Base-by-base conservation (phyloP, 1,140 invertebrate genomes). In the Heliconius melpomene region DNA sequence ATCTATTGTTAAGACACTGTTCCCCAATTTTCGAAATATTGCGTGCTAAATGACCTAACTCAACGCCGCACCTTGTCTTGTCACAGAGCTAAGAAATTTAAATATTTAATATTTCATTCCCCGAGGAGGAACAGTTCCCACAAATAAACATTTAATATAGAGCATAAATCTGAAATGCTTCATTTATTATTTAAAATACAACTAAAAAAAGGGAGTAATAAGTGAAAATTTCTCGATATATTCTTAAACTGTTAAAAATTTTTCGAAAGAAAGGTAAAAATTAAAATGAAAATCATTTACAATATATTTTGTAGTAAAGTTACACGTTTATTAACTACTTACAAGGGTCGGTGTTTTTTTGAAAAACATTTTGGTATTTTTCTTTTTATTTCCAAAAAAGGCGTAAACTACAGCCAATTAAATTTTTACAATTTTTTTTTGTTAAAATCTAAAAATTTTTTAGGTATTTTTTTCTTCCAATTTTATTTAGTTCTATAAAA, bases 321-420 rank as follows among this genome's bases (percentile, higher is more conserved):
- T 92, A 90, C 88, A 90, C 84, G 86, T 91, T 90, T 92, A 90
- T 87, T 91, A 79, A 74, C 90, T 93, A 91, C 91, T 89, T 91
- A 91, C 91, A 90, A 86, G 87, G 88, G 87, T 87, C 85, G 79
- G 84, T 87, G 83, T 85, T 87, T 88, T 84, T 79, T 85, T 76
- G 75, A 84, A 87, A 85, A 87, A 84, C 80, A 80, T 76, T 76
- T 29, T 66, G 66, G 57, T 46, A 46, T 71, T 81, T 72, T 78
- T 76, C 82, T 11, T 13, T 57, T 29, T 26, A 26, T 66, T 66
- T 23, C 60, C 60, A 66, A 88, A 91, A 90, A 88, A 86, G 85
- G 85, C 84, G 52, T 79, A 84, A 86, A 85, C 89, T 90, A 90
- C 90, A 88, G 86, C 87, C 86, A 85, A 85, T 82, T 82, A 89